Evolutionary conservation across 2,113 vertebrate genomes (phyloP), one percentile per base, ranked within the genome.

Genomic region (Bufo gargarizans): DNA sequence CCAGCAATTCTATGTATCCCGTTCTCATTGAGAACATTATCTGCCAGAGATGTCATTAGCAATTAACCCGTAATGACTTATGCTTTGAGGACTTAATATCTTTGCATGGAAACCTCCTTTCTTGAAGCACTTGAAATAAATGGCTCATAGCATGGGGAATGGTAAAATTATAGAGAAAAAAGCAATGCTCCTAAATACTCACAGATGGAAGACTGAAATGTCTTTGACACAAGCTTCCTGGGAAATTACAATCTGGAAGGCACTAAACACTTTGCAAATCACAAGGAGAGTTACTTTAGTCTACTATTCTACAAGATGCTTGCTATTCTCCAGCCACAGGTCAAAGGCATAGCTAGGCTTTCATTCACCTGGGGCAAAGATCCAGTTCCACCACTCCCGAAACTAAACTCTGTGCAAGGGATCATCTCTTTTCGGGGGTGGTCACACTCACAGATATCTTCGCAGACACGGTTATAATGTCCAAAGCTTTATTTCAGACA

Each of bases 141-240:
- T 59, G 84, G 43, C 71, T 85, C 33, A 77, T 49, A 63, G 84
- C 43, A 65, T 13, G 14, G 55, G 33, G 72, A 67, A 82, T 50
- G 84, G 56, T 77, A 14, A 86, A 45, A 86, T 82, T 82, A 85
- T 76, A 74, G 72, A 86, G 77, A 86, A 86, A 85, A 53, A 55
- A 86, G 84, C 56, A 86, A 49, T 47, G 53, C 65, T 86, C 71
- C 84, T 67, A 85, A 85, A 81, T 69, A 53, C 80, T 89, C 67
- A 69, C 90, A 77, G 84, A 86, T 89, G 89, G 45, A 20, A 67
- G n/a, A 20, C 84, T 49, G 4, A 50, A 65, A 22, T 13, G 12
- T 0, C 17, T 12, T n/a, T 81, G 33, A 22, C 67, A 56, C 45
- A 55, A 17, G 69, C 16, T 53, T 77, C 56, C 47, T 6, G 56